Percentiles rank a stretch among this genome's conserved stretches.
These are phyloP conservation scores for Chrysemys picta DNA, from an alignment of 2,113 vertebrate species.

Conservation along the genomic window DNA sequence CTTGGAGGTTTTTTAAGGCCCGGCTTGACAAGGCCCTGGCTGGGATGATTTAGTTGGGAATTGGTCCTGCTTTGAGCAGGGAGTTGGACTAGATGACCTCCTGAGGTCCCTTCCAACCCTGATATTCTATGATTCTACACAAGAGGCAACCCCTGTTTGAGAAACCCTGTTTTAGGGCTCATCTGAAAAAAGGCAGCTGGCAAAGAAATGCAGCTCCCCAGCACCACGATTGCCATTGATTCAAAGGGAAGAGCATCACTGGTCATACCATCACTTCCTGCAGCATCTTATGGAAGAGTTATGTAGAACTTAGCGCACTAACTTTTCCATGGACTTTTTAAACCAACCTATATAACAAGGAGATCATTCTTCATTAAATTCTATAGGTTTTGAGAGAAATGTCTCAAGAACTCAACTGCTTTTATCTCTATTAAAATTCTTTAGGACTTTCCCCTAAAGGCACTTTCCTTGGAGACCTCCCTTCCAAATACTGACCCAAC, in stretches of 20 bases:
- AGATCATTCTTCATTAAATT: neutral
- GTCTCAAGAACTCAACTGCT: neutral
- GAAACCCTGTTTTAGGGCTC: neutral
- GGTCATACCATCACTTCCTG: neutral
- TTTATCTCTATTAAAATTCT: neutral
- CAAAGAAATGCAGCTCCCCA: neutral
- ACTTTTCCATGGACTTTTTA: neutral
- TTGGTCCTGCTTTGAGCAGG: too few relatives aligned
- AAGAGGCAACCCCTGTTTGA: too few relatives aligned
- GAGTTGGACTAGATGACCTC: too few relatives aligned
- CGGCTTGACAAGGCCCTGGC: too few relatives aligned
- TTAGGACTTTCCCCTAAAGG: neutral
- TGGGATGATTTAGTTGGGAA: too few relatives aligned
- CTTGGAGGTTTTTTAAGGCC: too few relatives aligned
- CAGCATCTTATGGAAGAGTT: neutral
- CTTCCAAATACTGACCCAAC: neutral
- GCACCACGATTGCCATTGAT: conserved; percentile 10
- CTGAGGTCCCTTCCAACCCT: too few relatives aligned
- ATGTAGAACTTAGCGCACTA: neutral
- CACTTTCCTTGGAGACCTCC: neutral
- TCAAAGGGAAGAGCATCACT: neutral
- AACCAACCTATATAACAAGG: neutral
- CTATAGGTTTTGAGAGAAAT: neutral
- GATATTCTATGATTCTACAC: too few relatives aligned
- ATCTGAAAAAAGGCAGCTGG: neutral